phyloP scores from a whole-genome alignment of 2,888 invertebrate genomes.

The Podotricha telesiphe region DNA sequence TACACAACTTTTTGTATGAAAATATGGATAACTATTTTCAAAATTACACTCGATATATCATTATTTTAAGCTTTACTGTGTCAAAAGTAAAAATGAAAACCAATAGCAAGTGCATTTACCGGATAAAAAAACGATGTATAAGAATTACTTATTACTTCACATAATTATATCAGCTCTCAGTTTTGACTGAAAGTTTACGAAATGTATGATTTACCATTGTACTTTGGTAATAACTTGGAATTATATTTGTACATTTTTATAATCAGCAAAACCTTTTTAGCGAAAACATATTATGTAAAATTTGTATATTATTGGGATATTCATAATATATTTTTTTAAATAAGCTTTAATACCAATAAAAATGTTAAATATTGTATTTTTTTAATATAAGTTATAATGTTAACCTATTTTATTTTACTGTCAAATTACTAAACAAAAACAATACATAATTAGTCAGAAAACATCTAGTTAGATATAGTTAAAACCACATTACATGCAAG shows the following conservation, averaged over 20 bases:
- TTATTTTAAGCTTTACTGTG: neutral
- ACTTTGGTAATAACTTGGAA: constrained; percentile 32
- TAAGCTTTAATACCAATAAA: constrained; percentile 10
- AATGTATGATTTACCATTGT: constrained; percentile 29
- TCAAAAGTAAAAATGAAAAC: too few relatives aligned
- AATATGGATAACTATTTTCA: neutral
- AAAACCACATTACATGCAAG: constrained; percentile 32
- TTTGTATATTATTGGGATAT: constrained; percentile 9
- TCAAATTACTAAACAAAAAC: neutral
- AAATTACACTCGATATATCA: neutral
- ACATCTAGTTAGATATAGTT: constrained; percentile 25
- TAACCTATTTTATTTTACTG: neutral
- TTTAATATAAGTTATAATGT: constrained; percentile 1
- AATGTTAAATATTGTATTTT: constrained; percentile 12
- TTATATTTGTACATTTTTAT: constrained; percentile 27
- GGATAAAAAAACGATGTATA: too few relatives aligned
- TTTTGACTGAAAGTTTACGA: constrained; percentile 18
- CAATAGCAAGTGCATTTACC: too few relatives aligned
- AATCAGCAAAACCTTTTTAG: constrained; percentile 14
- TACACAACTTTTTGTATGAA: neutral
- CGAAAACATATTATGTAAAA: constrained; percentile 29
- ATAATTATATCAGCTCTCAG: neutral
- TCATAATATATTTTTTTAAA: neutral
- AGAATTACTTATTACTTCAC: too few relatives aligned
- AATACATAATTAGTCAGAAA: neutral